Evolutionary conservation across 2,888 invertebrate species (phyloP), one percentile per base, ranked within the genome.

Genomic region (Hemithea aestivaria): DNA sequence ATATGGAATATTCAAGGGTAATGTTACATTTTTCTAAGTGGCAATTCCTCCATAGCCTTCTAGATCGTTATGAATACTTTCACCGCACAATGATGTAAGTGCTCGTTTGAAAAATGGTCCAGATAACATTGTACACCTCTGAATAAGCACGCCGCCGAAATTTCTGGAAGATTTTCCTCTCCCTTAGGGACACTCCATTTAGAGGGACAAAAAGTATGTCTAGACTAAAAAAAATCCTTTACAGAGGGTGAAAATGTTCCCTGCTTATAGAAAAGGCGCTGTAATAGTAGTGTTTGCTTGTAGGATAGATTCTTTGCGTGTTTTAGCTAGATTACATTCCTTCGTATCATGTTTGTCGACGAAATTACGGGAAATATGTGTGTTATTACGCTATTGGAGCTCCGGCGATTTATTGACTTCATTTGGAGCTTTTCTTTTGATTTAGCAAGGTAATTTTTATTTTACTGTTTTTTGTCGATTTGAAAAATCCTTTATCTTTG

Each of bases 51-150:
- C n/a, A 25, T 20, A 31, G 26, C 2, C 22, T 20, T 35, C 23
- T 16, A 16, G 2, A 16, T 4, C 16, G 16, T 5, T 16, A 5
- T 16, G 16, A 16, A 31, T 11, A 35, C 27, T 20, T 24, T 24
- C 27, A 21, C 21, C 21, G 27, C 29, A 24, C 25, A 29, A 36
- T 25, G 35, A 35, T 34, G 29, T 37, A 35, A 44, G 44, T 41
- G 31, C 39, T 38, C 26, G 27, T 31, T 35, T 44, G 44, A 44
- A 41, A 41, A 40, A 47, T 40, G 40, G 24, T n/a, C n/a, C 21
- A 41, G 36, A 36, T 41, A 36, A 41, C 28, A 36, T 28, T 27
- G 36, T 32, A 27, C 9, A 32, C 32, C 12, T 40, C 21, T 36
- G 36, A 41, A 41, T 36, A 36, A 36, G 40, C 32, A 36, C 41